Evolutionary conservation across 2,797 vertebrate genomes (phyloP), one percentile per base, ranked within the genome.

Genomic region (Rhynchonycteris naso): DNA sequence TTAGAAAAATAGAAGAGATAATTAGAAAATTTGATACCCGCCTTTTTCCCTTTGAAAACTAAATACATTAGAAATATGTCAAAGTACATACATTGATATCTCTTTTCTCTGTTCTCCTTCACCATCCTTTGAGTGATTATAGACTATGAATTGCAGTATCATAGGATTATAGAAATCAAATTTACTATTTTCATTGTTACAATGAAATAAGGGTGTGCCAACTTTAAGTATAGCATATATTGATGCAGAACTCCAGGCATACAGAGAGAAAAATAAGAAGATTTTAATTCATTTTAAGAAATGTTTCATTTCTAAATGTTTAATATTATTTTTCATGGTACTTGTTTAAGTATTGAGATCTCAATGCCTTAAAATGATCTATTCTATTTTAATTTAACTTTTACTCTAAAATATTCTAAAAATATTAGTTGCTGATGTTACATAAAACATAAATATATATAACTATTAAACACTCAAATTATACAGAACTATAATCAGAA

Each of bases 1-100:
- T 93, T 96, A 87, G 84, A 91, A 93, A 93, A 54, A 76, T 26
- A 89, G 38, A 91, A 71, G 52, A 91, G 50, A 95, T 88, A 81
- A 94, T 88, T 85, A 90, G 76, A 59, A 90, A 86, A 63, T 80
- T 33, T 58, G 78, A 68, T 68, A 47, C 1, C 3, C 16, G 2
- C 21, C 54, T 28, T 47, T 50, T 35, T 15, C 16, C 13, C 5
- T 61, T 35, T 54, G 56, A 91, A 82, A 93, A 94, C 52, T 61
- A 54, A 86, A n/a, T 93, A 59, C 21, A 54, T 90, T 90, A 78
- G 38, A 96, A 83, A 93, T 90, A 47, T 16, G 14, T 58, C 58
- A 38, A 88, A 84, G 7, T 33, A 50, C 30, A 65, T 80, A 93
- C 50, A 79, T 28, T 63, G 91, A 22, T 88, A 78, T 83, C 12